These are phyloP conservation scores for Temnothorax longispinosus DNA, from an alignment of 1,140 invertebrate species.

Conservation along the genomic window DNA sequence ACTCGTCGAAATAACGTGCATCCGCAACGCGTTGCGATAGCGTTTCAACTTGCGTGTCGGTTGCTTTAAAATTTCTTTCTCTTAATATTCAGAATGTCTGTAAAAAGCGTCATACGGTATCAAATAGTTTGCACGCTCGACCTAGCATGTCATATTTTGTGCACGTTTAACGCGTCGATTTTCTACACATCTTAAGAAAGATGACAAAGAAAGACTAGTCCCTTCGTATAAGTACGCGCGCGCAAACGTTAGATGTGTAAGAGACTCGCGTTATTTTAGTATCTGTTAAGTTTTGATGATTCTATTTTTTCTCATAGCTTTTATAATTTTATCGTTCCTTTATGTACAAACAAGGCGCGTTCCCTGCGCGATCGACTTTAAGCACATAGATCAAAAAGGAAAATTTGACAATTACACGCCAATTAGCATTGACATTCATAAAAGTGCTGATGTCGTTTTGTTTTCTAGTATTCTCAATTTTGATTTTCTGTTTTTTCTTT, in stretches of 20 bases:
- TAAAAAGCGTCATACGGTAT: not conserved
- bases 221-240: not conserved
- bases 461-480: constrained; percentile 17
- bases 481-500: not conserved
- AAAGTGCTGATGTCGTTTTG: constrained; percentile 23
- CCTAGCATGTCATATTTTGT: not conserved
- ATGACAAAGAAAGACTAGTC: not conserved
- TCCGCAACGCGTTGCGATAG: not conserved
- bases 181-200: not conserved
- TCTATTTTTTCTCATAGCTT: not conserved
- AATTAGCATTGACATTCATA: not conserved
- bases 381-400: not conserved
- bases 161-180: not conserved
- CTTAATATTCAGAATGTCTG: not conserved
- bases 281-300: constrained; percentile 15
- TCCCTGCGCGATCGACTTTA: not conserved
- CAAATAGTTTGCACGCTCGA: not conserved
- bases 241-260: not conserved
- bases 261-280: not conserved
- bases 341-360: not conserved
- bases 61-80: constrained; percentile 12
- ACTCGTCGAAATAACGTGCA: not conserved
- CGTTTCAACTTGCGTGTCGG: not conserved
- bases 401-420: constrained; percentile 1
- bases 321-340: constrained; percentile 6